These are phyloP conservation scores for Empis livida DNA, from an alignment of 2,888 invertebrate genomes.

Conservation along the genomic window DNA sequence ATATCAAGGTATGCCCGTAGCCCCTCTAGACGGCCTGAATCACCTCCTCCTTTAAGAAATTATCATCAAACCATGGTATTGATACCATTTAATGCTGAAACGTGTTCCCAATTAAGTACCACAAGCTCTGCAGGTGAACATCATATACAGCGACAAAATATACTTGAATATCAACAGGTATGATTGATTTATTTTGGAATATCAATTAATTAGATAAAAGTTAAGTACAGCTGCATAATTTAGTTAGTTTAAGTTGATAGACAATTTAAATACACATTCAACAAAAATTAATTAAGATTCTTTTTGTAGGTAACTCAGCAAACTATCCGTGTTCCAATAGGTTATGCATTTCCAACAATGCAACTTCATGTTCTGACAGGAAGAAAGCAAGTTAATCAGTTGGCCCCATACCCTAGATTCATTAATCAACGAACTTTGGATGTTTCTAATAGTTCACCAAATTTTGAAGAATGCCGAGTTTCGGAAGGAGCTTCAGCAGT, in stretches of 20 bases:
- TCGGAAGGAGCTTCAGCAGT: background rate
- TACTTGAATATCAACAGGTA: conserved; percentile 37
- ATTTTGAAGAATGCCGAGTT: background rate
- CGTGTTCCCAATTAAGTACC: conserved; percentile 33
- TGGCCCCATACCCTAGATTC: background rate
- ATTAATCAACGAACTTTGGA: background rate
- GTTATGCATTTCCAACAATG: conserved; percentile 37
- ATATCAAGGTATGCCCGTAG: conserved; percentile 34
- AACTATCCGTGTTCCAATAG: conserved; percentile 38
- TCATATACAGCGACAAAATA: conserved; percentile 33
- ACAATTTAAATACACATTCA: too few relatives aligned
- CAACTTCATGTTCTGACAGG: conserved; percentile 27
- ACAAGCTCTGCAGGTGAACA: conserved; percentile 30
- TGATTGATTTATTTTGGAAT: conserved; percentile 7
- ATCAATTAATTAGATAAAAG: too few relatives aligned
- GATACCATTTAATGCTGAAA: conserved; percentile 48
- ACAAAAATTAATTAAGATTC: too few relatives aligned
- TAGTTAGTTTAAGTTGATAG: too few relatives aligned
- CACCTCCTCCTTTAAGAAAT: conserved; percentile 54
- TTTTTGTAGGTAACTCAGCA: conserved; percentile 34
- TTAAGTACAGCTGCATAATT: too few relatives aligned
- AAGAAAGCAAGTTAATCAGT: background rate
- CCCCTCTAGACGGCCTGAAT: conserved; percentile 44
- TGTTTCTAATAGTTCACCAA: background rate
- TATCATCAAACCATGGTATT: conserved; percentile 57